Evolutionary conservation across 2,113 vertebrate species (phyloP), one percentile per base, ranked within the genome.

Genomic region (Brachirus orientalis): DNA sequence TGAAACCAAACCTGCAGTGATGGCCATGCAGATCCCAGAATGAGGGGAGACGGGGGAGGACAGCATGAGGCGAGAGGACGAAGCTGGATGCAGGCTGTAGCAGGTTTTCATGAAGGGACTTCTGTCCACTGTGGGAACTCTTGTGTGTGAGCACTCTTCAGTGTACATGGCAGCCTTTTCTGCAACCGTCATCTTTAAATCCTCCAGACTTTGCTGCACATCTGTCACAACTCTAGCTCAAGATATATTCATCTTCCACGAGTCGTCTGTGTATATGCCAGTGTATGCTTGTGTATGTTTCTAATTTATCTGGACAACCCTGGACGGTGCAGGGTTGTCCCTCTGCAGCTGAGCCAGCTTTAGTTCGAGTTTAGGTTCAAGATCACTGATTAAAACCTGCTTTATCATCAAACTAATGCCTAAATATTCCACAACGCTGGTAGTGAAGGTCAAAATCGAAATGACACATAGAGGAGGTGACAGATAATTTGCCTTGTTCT

Each of bases 1-100:
- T 87, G 94, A 95, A 91, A 96, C 95, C 92, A 99, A 99, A 90
- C 95, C 95, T 9, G 84, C 88, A n/a, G 94, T 96, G 85, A 91
- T 93, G 63, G 93, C 95, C 70, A 91, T 98, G 77, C 93, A 95
- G 90, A 82, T 92, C 83, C 93, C 95, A 52, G 94, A 96, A 74
- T 98, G 94, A 95, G 44, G 18, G 13, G 40, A 51, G 11, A 1
- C 2, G 0, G 4, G 10, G 57, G 41, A 17, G 11, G 11, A 14
- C 93, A 52, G 93, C 94, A 65, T 4, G n/a, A 17, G 16, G 41
- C 35, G 38, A 50, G 63, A 20, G 50, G 58, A 54, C 61, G n/a
- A 54, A 57, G 54, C 17, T 1, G 51, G 50, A 22, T 7, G 41
- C 43, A 36, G n/a, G 61, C 33, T 12, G 43, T 16, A 57, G 37